Evolutionary conservation across 2,797 vertebrate species (phyloP).

Genomic region (Leuciscus waleckii): DNA sequence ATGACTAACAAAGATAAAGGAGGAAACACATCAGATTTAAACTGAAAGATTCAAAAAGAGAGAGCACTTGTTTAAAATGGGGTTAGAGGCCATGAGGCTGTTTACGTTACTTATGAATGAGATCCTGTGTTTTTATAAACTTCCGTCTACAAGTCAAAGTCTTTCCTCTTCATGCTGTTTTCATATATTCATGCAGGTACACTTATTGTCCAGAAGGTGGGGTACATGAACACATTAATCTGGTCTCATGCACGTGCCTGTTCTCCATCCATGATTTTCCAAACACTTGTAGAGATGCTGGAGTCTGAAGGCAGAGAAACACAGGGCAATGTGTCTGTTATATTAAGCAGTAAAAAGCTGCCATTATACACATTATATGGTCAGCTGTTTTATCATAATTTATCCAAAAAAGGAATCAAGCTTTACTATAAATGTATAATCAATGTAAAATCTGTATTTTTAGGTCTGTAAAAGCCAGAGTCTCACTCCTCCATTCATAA

Average conservation of each 20-base stretch:
- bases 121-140: conserved; percentile 39
- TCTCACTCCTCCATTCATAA: neutral
- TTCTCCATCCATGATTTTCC: neutral
- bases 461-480: neutral
- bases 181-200: neutral
- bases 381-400: neutral
- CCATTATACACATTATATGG: neutral
- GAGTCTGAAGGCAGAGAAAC: neutral
- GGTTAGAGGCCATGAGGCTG: neutral
- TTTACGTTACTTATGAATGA: conserved; percentile 47
- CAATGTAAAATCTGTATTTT: too few relatives aligned
- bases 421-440: too few relatives aligned
- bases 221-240: neutral
- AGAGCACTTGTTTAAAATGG: neutral
- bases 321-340: neutral
- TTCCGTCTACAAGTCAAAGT: neutral
- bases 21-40: conserved; percentile 10
- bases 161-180: neutral
- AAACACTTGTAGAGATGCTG: neutral
- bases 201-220: neutral
- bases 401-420: neutral
- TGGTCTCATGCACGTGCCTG: neutral
- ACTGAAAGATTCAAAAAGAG: neutral
- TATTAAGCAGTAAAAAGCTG: neutral
- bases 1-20: neutral